Base-by-base conservation (phyloP, 2,888 invertebrate genomes). In the Xylophagus ater region DNA sequence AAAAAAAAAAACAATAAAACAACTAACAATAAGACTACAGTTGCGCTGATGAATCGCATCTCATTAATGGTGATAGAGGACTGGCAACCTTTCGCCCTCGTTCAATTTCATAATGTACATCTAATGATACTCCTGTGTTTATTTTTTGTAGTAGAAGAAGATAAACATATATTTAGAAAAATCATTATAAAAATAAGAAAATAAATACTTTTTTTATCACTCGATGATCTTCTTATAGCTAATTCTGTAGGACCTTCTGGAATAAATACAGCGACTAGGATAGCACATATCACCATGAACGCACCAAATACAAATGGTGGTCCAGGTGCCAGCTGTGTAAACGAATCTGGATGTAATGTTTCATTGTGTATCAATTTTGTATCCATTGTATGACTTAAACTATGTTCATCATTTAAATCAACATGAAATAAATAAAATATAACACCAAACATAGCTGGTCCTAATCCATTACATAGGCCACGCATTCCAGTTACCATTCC, bases 401-500 rank as follows among this genome's bases (percentile, higher is more conserved):
- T 55, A 50, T 72, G 72, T 42, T 82, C 80, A 52, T 83, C 86
- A 60, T 90, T 92, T 57, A 98, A 71, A 69, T 98, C 92, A 49
- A 99, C 97, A 65, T 97, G 89, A 69, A 97, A 99, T 57, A 97
- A 71, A 69, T 94, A 98, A 70, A 98, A 98, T 54, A 98, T 89
- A 50, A 97, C 81, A 13, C 98, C 98, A 62, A 92, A 98, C 75
- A 98, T 84, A 29, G 98, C 98, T 1, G 98, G 98, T 0, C 98
- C 98, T 35, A 98, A 74, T 12, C 97, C 97, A 60, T 96, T 94
- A 48, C 98, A 98, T 34, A 98, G 75, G 1, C 98, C 97, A 47
- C 97, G 73, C 74, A 98, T 96, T 10, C 98, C 98, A 0, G 98
- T 98, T 35, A 99, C 90, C 79, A 99, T 92, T 46, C 98, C 97